Base-by-base conservation (phyloP, 2,113 vertebrate genomes). In the Daubentonia madagascariensis region DNA sequence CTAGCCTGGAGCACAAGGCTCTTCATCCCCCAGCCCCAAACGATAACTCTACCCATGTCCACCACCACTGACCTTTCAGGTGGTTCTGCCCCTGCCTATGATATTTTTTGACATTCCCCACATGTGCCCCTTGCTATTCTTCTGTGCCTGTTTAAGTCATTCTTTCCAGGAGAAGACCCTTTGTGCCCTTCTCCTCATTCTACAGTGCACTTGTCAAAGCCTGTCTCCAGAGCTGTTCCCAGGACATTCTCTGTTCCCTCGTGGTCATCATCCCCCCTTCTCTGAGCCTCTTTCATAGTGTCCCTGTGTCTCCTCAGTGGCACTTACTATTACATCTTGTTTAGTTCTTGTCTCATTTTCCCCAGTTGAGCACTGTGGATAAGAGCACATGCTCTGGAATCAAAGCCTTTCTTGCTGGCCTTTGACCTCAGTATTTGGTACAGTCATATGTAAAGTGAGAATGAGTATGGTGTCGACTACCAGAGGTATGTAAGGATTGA, bases 141-240 rank as follows among this genome's bases (percentile, higher is more conserved):
- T 45, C 48, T 8, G 14, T 52, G 59, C 18, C 59, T n/a, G 48
- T 22, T 9, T 16, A 8, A 37, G 35, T 37, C 1, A 2, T 10
- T 59, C 50, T 67, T 5, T 1, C 25, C 30, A 16, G 1, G 8
- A 0, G 0, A 25, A 30, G 43, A 2, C 17, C 52, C 40, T 68
- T 3, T 9, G 50, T 6, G 37, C 20, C 43, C 52, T 4, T 25
- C 43, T 9, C 37, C 30, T 17, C 84, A 40, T 2, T 10, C 17
- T 50, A 12, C 50, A 28, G 61, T 6, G 14, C 35, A 35, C 45
- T 57, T 13, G 32, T 18, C 61, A 59, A 8, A 93, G 57, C 12
- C 59, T 45, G 57, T 16, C 16, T 37, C 43, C 28, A 48, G 50
- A 89, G 35, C 40, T 28, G 18, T n/a, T 61, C 22, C 68, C 6